These are phyloP conservation scores for Pentalonia nigronervosa DNA, from an alignment of 1,140 invertebrate genomes.

Conservation along the genomic window DNA sequence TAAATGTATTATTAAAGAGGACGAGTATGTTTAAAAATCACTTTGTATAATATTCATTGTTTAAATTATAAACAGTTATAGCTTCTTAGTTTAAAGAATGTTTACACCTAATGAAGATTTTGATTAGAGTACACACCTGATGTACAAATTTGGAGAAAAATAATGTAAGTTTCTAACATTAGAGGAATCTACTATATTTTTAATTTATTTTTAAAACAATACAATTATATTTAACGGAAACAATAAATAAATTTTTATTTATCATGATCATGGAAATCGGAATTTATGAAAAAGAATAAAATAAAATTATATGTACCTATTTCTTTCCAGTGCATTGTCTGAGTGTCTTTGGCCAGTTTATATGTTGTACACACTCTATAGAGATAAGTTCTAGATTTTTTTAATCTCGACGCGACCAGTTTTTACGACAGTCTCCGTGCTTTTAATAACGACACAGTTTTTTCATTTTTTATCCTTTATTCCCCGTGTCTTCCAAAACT, in stretches of 20 bases:
- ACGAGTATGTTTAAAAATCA: no score
- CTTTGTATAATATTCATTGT: no score
- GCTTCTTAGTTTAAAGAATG: background rate
- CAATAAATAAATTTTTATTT: background rate
- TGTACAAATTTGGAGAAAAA: background rate
- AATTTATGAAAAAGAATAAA: background rate
- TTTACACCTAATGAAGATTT: background rate
- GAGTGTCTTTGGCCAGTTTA: background rate
- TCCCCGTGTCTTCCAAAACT: slow-evolving; percentile 10
- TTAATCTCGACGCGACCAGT: slow-evolving; percentile 41
- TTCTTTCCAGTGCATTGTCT: background rate
- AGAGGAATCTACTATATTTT: background rate
- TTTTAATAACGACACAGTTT: slow-evolving; percentile 47
- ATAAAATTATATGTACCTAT: background rate
- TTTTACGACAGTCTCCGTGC: slow-evolving; percentile 34
- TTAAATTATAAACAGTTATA: background rate
- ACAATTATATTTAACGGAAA: background rate
- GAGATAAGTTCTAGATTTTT: slow-evolving; percentile 41
- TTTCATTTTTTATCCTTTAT: slow-evolving; percentile 15
- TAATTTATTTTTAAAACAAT: background rate
- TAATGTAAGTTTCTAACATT: background rate
- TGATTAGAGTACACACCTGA: background rate
- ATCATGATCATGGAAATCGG: background rate
- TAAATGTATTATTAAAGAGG: no score
- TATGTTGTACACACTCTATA: background rate